Base-by-base conservation (phyloP, 1,140 invertebrate species). In the Tetramorium simillimum region DNA sequence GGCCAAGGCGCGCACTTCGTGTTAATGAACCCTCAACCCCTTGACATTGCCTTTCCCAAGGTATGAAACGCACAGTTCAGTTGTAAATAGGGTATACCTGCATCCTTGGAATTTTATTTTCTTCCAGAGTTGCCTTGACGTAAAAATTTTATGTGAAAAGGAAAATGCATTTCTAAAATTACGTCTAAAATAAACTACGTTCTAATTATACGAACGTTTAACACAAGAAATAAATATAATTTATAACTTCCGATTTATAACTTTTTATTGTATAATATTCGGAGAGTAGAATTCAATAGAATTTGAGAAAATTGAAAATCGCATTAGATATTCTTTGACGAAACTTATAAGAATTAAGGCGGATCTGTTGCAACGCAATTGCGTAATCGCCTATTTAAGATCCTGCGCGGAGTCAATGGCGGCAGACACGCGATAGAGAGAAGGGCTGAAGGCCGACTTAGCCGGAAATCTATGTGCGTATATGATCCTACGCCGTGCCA, bases 401-500 rank as follows among this genome's bases (percentile, higher is more conserved):
- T 63, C 16, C 18, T 46, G 76, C 51, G 5, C n/a, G 24, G 51
- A 90, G 89, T 90, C 89, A 90, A 88, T 84, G 76, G 81, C 24
- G 46, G 51, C 3, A 70, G 88, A 70, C 62, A 85, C 85, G 82
- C 67, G 86, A 88, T 87, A 80, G 56, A 90, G 89, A 89, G 86
- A 90, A 89, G 82, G 77, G 86, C 82, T 69, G 84, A 89, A 88
- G 90, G 86, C 67, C 72, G 87, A 60, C 58, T 85, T 86, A 90
- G 86, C 87, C 90, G 90, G 88, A 92, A 92, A 86, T 56, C 33
- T 62, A 58, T 86, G 82, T 33, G 89, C 85, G 67, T 65, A 90
- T 77, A 65, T 62, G 78, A 81, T 33, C 43, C 43, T 65, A 86
- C 62, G 60, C 18, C 46, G 60, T 37, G 73, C 85, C 76, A 90